A percentile compares a stretch with the other conserved stretches of the same genome.
Evolutionary conservation across 2,797 vertebrate genomes (phyloP).

Genomic region (Paratrypauchen microcephalus): DNA sequence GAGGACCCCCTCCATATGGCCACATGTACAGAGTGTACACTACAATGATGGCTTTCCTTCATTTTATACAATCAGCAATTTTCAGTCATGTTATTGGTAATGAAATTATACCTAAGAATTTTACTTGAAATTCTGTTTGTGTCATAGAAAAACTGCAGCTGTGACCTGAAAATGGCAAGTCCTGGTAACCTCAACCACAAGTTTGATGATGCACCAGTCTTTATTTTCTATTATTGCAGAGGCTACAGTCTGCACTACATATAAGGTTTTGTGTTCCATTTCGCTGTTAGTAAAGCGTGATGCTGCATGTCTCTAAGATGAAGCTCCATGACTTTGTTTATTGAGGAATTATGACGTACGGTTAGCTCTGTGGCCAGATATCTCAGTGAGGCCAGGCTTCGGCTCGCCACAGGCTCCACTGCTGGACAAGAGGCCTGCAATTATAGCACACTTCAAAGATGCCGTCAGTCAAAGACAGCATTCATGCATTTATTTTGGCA

Average conservation of each 20-base stretch:
- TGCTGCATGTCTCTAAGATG: conserved; percentile 27
- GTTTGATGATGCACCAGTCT: background rate
- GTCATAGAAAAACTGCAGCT: background rate
- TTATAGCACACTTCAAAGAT: conserved; percentile 80
- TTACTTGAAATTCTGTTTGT: background rate
- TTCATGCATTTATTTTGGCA: conserved; percentile 81
- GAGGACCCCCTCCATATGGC: conserved; percentile 29
- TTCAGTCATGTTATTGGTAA: background rate
- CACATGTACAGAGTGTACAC: conserved; percentile 45
- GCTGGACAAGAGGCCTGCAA: conserved; percentile 74
- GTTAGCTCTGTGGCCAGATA: conserved; percentile 61
- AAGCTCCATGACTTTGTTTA: conserved; percentile 62
- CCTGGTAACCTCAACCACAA: background rate
- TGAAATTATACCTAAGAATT: background rate
- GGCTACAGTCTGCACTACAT: conserved; percentile 7
- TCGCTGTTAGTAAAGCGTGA: conserved; percentile 35
- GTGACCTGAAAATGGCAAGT: background rate
- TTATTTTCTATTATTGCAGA: background rate
- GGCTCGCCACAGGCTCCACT: conserved; percentile 72
- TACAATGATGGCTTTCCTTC: background rate
- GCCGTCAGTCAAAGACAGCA: conserved; percentile 76
- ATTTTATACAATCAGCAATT: background rate
- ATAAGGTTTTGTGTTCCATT: conserved; percentile 37
- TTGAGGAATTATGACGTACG: conserved; percentile 66
- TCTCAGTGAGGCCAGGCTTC: conserved; percentile 56